Conservation (phyloP, 2,888 invertebrate species). For the Plagodis dolabraria region DNA sequence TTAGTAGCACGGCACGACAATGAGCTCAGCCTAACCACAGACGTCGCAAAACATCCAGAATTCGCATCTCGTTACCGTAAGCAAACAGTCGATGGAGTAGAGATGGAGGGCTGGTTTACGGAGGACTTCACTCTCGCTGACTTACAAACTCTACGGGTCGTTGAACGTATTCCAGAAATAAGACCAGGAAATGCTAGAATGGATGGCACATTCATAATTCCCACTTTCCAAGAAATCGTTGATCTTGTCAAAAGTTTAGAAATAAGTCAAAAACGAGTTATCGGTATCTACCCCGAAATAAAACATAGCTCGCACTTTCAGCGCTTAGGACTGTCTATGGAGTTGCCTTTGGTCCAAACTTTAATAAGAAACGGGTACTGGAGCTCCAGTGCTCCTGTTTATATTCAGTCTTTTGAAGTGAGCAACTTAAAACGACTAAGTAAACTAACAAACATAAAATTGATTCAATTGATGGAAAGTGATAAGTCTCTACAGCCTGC, state of each 20-base stretch:
- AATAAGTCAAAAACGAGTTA: slow-evolving; percentile 60
- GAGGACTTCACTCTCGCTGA: slow-evolving; percentile 76
- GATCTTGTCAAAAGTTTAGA: slow-evolving; percentile 67
- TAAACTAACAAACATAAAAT: slow-evolving; percentile 60
- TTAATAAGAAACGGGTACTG: slow-evolving; percentile 66
- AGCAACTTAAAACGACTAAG: slow-evolving; percentile 69
- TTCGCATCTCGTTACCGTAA: slow-evolving; percentile 61
- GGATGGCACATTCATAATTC: slow-evolving; percentile 62
- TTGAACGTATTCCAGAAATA: slow-evolving; percentile 64
- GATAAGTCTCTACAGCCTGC: slow-evolving; percentile 53
- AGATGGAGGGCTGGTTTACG: slow-evolving; percentile 69
- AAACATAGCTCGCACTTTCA: slow-evolving; percentile 71
- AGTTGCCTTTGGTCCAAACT: slow-evolving; percentile 58
- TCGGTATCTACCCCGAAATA: slow-evolving; percentile 76
- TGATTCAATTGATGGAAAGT: slow-evolving; percentile 65
- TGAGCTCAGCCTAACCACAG: slow-evolving; percentile 64
- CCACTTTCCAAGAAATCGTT: slow-evolving; percentile 74
- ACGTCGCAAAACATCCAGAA: slow-evolving; percentile 60
- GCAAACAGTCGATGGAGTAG: slow-evolving; percentile 60
- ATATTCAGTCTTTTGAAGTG: slow-evolving; percentile 77
- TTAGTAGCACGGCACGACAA: slow-evolving; percentile 74
- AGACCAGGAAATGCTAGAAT: slow-evolving; percentile 72
- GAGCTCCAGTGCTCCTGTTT: slow-evolving; percentile 58
- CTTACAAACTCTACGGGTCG: slow-evolving; percentile 65
- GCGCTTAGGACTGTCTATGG: slow-evolving; percentile 63